phyloP scores from a whole-genome alignment of 1,140 invertebrate species.

The Holotrichia oblita region DNA sequence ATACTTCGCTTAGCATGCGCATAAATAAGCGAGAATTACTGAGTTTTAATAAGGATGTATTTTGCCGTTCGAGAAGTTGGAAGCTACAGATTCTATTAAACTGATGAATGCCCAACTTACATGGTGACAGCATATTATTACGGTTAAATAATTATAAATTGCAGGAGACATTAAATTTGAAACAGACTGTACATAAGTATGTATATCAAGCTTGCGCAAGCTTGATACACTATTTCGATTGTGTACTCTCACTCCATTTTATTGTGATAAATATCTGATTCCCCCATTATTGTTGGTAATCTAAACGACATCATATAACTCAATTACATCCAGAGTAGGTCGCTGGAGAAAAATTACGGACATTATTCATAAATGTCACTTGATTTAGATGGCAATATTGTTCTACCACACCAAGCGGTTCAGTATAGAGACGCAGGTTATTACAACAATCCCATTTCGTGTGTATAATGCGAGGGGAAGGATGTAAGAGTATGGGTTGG shows the following conservation, averaged over 20 bases:
- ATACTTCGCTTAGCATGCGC: slow-evolving; percentile 1
- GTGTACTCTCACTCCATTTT: slow-evolving; percentile 1
- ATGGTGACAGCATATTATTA: not conserved
- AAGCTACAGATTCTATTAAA: not conserved
- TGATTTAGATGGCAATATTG: slow-evolving; percentile 36
- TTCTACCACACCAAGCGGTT: slow-evolving; percentile 9
- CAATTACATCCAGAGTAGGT: slow-evolving; percentile 12
- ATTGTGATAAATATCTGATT: slow-evolving; percentile 33
- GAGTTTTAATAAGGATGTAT: slow-evolving; percentile 10
- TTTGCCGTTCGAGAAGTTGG: not conserved
- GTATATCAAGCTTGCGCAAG: not conserved
- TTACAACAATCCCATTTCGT: not conserved
- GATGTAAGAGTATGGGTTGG: slow-evolving; percentile 15
- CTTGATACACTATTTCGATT: slow-evolving; percentile 18
- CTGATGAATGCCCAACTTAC: not conserved
- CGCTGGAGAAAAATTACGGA: slow-evolving; percentile 6
- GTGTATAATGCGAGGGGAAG: not conserved
- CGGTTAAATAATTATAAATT: too few species aligned
- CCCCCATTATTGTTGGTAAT: slow-evolving; percentile 18
- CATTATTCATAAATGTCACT: slow-evolving; percentile 36
- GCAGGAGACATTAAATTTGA: too few species aligned
- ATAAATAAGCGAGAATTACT: slow-evolving; percentile 8
- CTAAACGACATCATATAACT: slow-evolving; percentile 30
- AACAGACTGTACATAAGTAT: too few species aligned
- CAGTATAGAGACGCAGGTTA: not conserved